A percentile compares a stretch with the other conserved stretches of the same genome.
Conservation (phyloP, 2,888 invertebrate species). For the Leptopilina myrica region DNA sequence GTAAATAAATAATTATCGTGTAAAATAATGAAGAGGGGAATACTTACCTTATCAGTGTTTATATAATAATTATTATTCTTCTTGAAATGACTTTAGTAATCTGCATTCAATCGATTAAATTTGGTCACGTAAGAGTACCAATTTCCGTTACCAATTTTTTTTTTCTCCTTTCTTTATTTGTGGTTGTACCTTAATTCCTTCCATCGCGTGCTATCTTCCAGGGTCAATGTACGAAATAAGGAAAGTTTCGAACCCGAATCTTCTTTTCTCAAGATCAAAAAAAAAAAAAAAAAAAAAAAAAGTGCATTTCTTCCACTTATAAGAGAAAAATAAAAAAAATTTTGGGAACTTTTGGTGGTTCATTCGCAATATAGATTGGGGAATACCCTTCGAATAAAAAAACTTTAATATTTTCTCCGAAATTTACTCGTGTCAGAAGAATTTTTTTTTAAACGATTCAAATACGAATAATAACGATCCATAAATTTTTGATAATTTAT, state of each 20-base stretch:
- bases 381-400: not conserved
- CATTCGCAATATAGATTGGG: not conserved
- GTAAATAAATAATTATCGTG: no score
- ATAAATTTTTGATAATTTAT: no score
- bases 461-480: no score
- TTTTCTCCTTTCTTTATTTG: not conserved
- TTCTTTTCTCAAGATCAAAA: not conserved
- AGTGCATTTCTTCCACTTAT: not conserved
- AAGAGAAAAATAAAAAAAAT: not conserved
- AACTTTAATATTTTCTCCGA: not conserved
- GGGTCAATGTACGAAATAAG: not conserved
- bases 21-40: no score
- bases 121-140: not conserved
- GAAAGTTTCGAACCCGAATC: conserved; percentile 1
- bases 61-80: not conserved
- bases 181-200: not conserved
- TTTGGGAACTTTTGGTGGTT: not conserved
- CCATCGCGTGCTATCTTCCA: not conserved
- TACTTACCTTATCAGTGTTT: not conserved
- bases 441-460: no score
- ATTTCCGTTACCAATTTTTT: conserved; percentile 8
- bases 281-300: not conserved
- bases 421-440: not conserved
- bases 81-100: not conserved
- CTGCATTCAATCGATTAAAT: conserved; percentile 3